Evolutionary conservation across 2,113 vertebrate genomes (phyloP), one percentile per base, ranked within the genome.

Genomic region (Ornithorhynchus anatinus): DNA sequence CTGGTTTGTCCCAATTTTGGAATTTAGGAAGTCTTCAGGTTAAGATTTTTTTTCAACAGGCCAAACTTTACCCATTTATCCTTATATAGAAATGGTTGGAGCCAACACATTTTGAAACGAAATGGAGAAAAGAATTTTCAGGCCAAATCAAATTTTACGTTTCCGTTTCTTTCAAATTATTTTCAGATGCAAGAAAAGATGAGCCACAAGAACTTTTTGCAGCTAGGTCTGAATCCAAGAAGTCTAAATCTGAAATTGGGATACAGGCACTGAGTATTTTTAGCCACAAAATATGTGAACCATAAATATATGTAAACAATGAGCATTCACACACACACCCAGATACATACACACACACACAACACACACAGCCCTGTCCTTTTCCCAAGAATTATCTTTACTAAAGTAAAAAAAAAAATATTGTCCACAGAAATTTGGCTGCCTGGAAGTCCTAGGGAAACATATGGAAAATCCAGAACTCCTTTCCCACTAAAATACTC

Each of bases 241-340:
- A 88, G 82, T 67, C 73, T 70, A 80, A 81, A 70, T 68, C 29
- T 64, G 65, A 88, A 89, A 62, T 76, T 87, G 77, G 84, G 69
- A 82, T 81, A 77, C 47, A 56, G 51, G 71, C 53, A 70, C 44
- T 67, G 61, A 80, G 80, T 91, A 91, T 89, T 91, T 91, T 89
- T 86, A 92, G 86, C 84, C 88, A 79, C 79, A 76, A 90, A 92
- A 86, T 89, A 91, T 92, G 88, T 84, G 79, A 89, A 84, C 84
- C 82, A 58, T 88, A 87, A 50, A 88, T 84, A 77, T 89, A 91
- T 90, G 90, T 89, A 92, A 89, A 90, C 86, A 86, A 84, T 81
- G 83, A 40, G 51, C 44, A 62, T 17, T 25, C 36, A 19, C n/a
- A 35, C 9, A 37, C n/a, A 36, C 84, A 72, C 52, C 78, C 63